These are phyloP conservation scores for Drosophila quadrilineata DNA, from an alignment of 1,140 invertebrate species.

Conservation along the genomic window DNA sequence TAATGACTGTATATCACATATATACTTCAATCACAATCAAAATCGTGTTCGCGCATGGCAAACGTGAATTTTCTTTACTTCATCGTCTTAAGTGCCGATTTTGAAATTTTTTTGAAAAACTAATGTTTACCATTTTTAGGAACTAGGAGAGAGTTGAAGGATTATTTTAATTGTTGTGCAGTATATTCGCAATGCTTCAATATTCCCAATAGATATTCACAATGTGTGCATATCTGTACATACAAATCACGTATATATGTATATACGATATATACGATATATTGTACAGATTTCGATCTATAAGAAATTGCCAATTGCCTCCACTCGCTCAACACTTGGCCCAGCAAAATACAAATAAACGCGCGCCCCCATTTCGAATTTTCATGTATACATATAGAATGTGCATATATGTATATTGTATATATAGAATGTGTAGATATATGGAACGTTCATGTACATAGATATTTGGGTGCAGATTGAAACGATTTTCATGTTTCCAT, in stretches of 20 bases:
- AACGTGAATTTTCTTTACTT: no score
- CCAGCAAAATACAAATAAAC: conserved; percentile 17
- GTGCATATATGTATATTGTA: not conserved
- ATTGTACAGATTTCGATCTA: conserved; percentile 13
- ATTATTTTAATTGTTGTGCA: no score
- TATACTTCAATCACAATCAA: no score
- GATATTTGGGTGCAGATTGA: conserved; percentile 4
- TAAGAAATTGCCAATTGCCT: conserved; percentile 29
- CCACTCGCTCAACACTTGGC: conserved; percentile 39
- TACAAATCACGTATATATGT: not conserved
- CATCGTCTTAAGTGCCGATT: no score
- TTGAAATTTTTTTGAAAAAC: no score
- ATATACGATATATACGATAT: not conserved
- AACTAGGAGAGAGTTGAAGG: no score
- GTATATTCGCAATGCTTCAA: no score
- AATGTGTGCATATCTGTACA: no score
- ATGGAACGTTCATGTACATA: conserved; percentile 9
- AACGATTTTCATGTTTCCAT: conserved; percentile 41
- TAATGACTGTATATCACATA: no score
- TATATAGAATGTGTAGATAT: not conserved
- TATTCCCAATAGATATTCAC: no score
- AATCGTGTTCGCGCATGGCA: no score
- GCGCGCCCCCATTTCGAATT: conserved; percentile 32
- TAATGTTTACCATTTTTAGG: no score
- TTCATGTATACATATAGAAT: not conserved